phyloP scores from a whole-genome alignment of 2,113 vertebrate genomes.

The Litocranius walleri region DNA sequence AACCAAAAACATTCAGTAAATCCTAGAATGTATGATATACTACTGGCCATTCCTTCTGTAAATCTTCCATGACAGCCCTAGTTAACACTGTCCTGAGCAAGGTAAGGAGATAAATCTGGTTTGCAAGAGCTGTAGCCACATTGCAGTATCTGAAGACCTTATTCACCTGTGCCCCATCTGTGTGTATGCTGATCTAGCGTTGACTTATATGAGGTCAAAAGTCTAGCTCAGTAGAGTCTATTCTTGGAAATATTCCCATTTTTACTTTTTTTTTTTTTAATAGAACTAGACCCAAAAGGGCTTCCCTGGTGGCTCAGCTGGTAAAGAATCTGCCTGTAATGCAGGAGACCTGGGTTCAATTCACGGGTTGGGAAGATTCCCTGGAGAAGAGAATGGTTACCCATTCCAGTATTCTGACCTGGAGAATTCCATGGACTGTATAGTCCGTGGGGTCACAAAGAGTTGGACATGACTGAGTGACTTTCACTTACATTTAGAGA shows the following conservation, averaged over 20 bases:
- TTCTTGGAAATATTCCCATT: neutral
- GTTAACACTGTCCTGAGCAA: neutral
- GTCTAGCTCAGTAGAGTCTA: neutral
- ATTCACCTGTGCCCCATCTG: neutral
- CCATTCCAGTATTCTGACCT: neutral
- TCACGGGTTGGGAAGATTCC: neutral
- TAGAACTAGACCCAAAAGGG: neutral
- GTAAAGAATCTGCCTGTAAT: neutral
- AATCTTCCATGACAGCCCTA: neutral
- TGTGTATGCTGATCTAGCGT: neutral
- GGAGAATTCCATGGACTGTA: neutral
- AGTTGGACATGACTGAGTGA: neutral
- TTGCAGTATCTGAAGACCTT: neutral
- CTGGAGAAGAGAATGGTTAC: neutral
- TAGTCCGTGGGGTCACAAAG: neutral
- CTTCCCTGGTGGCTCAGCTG: neutral
- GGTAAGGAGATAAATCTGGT: neutral
- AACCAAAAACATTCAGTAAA: constrained; percentile 9
- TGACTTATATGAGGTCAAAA: neutral
- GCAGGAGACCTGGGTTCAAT: neutral
- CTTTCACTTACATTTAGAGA: neutral
- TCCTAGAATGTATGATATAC: neutral
- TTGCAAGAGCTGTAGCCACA: neutral
- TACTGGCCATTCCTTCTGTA: neutral
- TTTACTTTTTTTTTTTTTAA: neutral